A percentile compares a stretch with the other conserved stretches of the same genome.
phyloP scores from a whole-genome alignment of 2,113 vertebrate species.

The Dasypus novemcinctus region DNA sequence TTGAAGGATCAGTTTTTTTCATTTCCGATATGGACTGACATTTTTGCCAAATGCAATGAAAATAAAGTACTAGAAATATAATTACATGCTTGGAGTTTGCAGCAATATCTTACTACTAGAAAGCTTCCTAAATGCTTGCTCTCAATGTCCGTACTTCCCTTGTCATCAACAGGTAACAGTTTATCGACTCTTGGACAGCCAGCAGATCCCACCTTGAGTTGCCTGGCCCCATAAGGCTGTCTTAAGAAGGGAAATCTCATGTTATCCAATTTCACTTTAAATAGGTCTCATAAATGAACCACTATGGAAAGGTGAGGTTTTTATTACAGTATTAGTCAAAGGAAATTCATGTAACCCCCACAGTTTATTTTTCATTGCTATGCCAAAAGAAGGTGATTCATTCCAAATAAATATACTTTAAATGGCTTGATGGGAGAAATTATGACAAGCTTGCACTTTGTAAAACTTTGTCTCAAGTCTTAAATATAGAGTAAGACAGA shows the following conservation, averaged over 20 bases:
- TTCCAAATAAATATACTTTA: neutral
- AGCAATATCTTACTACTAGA: neutral
- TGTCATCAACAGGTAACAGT: neutral
- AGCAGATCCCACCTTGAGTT: neutral
- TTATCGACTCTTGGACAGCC: neutral
- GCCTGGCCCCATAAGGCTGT: neutral
- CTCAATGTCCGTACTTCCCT: neutral
- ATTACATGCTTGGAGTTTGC: neutral
- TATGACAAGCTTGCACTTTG: neutral
- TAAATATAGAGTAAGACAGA: neutral
- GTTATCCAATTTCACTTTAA: neutral
- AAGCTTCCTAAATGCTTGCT: neutral
- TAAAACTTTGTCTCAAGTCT: neutral
- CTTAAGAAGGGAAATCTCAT: neutral
- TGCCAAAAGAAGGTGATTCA: neutral
- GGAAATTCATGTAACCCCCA: neutral
- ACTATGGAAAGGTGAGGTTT: neutral
- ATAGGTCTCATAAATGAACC: neutral
- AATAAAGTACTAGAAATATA: constrained; percentile 27
- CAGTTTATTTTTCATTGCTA: constrained; percentile 6
- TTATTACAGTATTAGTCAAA: neutral
- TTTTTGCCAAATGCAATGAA: constrained; percentile 27
- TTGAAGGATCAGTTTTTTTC: neutral
- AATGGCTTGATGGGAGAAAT: constrained; percentile 21
- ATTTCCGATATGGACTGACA: neutral